Evolutionary conservation across 2,797 vertebrate genomes (phyloP), one percentile per base, ranked within the genome.

Genomic region (Tapirus indicus): DNA sequence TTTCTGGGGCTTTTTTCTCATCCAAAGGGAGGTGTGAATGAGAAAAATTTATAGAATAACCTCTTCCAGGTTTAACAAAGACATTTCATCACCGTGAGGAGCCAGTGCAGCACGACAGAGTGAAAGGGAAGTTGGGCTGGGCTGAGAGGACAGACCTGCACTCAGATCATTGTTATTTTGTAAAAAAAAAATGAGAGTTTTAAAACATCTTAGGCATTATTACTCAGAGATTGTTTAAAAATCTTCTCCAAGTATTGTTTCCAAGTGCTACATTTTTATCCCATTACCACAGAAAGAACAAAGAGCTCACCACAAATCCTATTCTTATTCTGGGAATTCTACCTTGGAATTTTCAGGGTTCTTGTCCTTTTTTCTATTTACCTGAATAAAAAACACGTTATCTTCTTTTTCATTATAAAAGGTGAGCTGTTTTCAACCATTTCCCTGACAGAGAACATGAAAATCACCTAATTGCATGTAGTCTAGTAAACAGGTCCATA

Each of bases 331-430:
- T 90, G 69, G 35, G 13, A 79, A 72, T 75, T 80, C 32, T 62
- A 20, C 8, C 35, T 91, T 72, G 21, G 2, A 64, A 91, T 58
- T 90, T 75, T 94, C 60, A 93, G 49, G 20, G 27, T 75, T 52
- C 72, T 41, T 84, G 0, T 58, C 78, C 35, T 32, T 78, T 83
- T 85, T 95, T 56, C 41, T 60, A 72, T 91, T 95, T 94, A 68
- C 16, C 69, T 91, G 32, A 97, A 16, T 60, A 72, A 79, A 82
- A 85, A 79, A 60, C n/a, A 72, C n/a, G 66, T 69, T 93, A 58
- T 5, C 5, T 77, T 91, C 44, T 17, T 74, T 88, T 72, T 13
- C 44, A 56, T 64, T 84, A 35, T 75, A 68, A 91, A 83, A 72
- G 49, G 5, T 83, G 11, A 94, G 17, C 10, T 60, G 14, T 80